These are phyloP conservation scores for Protobothrops flavoviridis DNA, from an alignment of 2,113 vertebrate species.

Conservation along the genomic window DNA sequence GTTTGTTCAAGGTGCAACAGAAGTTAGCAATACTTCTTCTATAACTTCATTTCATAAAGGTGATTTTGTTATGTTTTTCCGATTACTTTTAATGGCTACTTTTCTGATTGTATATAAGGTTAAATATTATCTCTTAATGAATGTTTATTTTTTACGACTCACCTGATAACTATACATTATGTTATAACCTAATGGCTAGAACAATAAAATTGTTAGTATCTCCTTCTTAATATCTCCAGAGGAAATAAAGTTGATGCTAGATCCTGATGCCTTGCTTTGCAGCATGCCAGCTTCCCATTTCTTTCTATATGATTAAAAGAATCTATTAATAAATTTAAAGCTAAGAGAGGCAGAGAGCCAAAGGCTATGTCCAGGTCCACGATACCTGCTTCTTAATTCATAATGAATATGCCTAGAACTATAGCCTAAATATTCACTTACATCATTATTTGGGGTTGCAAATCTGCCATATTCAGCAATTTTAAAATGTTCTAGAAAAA, in stretches of 20 bases:
- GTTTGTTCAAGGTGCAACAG: background rate
- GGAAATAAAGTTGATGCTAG: background rate
- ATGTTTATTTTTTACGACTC: background rate
- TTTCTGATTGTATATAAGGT: background rate
- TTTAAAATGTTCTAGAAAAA: background rate
- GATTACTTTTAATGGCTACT: background rate
- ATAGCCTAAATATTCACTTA: background rate
- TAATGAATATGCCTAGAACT: background rate
- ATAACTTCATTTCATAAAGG: background rate
- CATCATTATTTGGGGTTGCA: background rate
- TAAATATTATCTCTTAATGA: background rate
- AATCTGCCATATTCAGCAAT: background rate
- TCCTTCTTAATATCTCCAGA: background rate
- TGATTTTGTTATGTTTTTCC: background rate
- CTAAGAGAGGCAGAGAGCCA: background rate
- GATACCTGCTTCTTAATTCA: background rate
- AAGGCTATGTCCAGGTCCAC: background rate
- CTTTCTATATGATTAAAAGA: background rate
- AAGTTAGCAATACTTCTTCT: background rate
- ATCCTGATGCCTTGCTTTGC: background rate
- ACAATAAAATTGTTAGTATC: background rate
- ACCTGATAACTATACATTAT: background rate
- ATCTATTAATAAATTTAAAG: background rate
- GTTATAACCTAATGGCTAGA: background rate
- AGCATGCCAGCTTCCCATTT: background rate